Evolutionary conservation across 2,113 vertebrate genomes (phyloP).

Genomic region (Xenopus borealis): DNA sequence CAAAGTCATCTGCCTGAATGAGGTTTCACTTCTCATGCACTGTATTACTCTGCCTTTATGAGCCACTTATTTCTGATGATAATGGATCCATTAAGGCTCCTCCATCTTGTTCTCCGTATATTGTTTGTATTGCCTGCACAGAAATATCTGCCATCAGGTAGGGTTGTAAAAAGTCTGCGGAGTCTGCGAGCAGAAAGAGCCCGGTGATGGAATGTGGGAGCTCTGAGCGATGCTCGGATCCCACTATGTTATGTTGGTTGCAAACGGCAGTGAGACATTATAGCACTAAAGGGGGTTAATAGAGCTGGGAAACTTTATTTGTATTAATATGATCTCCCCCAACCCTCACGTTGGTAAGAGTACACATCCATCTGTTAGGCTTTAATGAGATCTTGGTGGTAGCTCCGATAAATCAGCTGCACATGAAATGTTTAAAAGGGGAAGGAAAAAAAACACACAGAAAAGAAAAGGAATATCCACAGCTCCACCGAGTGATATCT

Average conservation of each 20-base stretch:
- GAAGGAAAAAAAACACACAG: too few species aligned
- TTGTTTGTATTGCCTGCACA: neutral
- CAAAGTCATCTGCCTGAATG: too few species aligned
- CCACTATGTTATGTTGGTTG: neutral
- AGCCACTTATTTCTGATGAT: neutral
- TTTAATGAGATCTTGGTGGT: slow-evolving; percentile 3
- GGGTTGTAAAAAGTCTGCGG: neutral
- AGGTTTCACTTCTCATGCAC: too few species aligned
- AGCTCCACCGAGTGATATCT: neutral
- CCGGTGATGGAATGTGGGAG: neutral
- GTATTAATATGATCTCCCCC: slow-evolving; percentile 2
- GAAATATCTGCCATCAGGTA: neutral
- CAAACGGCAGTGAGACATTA: neutral
- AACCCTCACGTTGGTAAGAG: neutral
- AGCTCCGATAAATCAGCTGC: neutral
- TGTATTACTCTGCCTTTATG: too few species aligned
- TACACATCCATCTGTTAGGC: slow-evolving; percentile 3
- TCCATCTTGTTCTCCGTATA: neutral
- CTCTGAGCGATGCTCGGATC: neutral
- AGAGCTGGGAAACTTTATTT: neutral
- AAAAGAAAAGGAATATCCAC: neutral
- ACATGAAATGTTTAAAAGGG: neutral
- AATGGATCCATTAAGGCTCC: neutral
- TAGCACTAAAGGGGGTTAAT: neutral
- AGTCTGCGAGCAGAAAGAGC: neutral